Percentiles rank a stretch among this genome's conserved stretches.
Evolutionary conservation across 1,140 invertebrate genomes (phyloP).

Genomic region (Polypedilum vanderplanki): DNA sequence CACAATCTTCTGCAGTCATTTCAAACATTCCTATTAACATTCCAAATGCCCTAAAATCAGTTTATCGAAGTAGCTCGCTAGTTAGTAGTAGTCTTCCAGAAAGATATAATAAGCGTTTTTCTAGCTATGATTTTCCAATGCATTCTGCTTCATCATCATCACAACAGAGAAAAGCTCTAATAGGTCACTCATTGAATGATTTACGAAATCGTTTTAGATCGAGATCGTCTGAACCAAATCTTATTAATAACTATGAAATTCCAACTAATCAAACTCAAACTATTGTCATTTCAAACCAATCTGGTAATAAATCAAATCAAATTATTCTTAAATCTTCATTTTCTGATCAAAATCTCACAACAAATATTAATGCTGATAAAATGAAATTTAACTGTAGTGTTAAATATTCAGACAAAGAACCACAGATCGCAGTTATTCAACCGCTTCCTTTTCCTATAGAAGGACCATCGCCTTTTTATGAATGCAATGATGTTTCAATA

Average conservation of each 20-base stretch:
- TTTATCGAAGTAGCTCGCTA: neutral
- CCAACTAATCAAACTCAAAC: neutral
- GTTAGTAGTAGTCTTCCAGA: neutral
- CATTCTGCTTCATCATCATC: neutral
- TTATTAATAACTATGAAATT: neutral
- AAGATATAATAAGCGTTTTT: neutral
- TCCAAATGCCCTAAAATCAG: neutral
- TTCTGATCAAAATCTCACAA: neutral
- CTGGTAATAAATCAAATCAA: neutral
- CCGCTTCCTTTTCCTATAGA: neutral
- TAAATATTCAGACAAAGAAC: neutral
- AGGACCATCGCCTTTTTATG: neutral
- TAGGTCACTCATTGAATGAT: neutral
- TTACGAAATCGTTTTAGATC: neutral
- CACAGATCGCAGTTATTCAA: neutral
- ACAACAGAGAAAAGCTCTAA: neutral
- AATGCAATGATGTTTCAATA: neutral
- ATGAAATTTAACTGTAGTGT: neutral
- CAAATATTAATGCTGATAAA: neutral
- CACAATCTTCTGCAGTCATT: neutral
- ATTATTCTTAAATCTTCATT: neutral
- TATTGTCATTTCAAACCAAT: neutral
- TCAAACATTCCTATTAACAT: neutral
- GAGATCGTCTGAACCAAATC: neutral
- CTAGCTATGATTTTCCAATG: neutral